Evolutionary conservation across 2,888 invertebrate species (phyloP), one percentile per base, ranked within the genome.

Genomic region (Drosophila leonis): DNA sequence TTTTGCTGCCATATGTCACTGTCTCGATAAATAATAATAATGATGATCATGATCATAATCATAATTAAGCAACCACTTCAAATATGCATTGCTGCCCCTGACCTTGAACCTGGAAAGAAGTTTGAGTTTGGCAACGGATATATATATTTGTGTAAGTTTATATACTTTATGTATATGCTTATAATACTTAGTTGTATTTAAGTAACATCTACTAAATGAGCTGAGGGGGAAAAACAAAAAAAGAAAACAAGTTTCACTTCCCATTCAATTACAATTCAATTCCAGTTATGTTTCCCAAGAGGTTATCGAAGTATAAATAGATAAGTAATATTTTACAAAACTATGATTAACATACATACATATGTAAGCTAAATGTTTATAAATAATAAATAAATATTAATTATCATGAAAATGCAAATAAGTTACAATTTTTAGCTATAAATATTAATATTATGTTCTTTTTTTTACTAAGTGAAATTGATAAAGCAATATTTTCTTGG

Each of bases 41-140:
- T 39, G 35, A 62, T 48, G 35, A 62, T 48, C 29, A 29, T 46
- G 24, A 52, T 24, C 10, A 20, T 51, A 46, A 49, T 41, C 37
- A 55, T 48, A 61, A 61, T 72, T 72, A 33, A 33, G 61, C 10
- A 49, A 39, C 48, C 18, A 33, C 56, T 35, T 74, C 59, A 49
- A 70, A 31, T 24, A n/a, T 65, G 20, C 51, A 37, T 31, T 31
- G n/a, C n/a, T 37, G n/a, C 10, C 18, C 39, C 18, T 29, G 46
- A 64, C 64, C 72, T 76, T 74, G 52, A 48, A 13, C 12, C 1
- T 29, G 10, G 0, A 13, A 41, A 18, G 12, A 35, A 51, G 33
- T 35, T 31, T 51, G 33, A 51, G 13, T 13, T 51, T 20, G 20
- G 0, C 24, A 15, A 20, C 15, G 51, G 33, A 15, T 48, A 31